Percentiles rank a stretch among this genome's conserved stretches.
These are phyloP conservation scores for Diogma glabrata DNA, from an alignment of 2,888 invertebrate genomes.

Conservation along the genomic window DNA sequence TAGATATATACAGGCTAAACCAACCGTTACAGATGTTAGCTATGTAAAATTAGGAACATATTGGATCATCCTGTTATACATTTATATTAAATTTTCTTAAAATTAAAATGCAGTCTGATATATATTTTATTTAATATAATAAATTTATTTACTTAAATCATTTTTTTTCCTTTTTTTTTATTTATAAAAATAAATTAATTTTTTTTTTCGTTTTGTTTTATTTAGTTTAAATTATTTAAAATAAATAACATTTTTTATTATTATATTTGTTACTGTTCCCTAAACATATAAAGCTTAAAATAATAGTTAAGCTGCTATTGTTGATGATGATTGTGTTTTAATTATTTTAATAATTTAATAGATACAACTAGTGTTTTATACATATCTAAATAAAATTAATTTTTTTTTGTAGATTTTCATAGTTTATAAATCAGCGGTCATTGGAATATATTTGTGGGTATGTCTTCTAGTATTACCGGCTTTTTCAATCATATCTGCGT, in stretches of 20 bases:
- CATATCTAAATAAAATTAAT: conserved; percentile 6
- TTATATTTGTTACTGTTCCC: too few relatives aligned
- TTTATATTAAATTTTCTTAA: conserved; percentile 7
- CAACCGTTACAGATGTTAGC: too few relatives aligned
- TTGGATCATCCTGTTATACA: too few relatives aligned
- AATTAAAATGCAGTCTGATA: conserved; percentile 10
- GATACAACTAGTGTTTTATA: too few relatives aligned
- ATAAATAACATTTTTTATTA: background rate
- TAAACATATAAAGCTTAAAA: conserved; percentile 3
- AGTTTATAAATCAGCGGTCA: conserved; percentile 5
- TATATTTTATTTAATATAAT: background rate
- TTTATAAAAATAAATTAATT: conserved; percentile 3
- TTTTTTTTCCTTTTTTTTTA: conserved; percentile 2
- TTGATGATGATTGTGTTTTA: too few relatives aligned
- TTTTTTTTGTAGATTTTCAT: background rate
- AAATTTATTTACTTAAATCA: conserved; percentile 1
- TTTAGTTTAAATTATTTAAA: conserved; percentile 2
- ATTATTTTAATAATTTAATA: too few relatives aligned
- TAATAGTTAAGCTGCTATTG: too few relatives aligned
- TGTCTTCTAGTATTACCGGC: too few relatives aligned
- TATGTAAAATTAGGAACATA: too few relatives aligned
- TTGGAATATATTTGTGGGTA: conserved; percentile 9
- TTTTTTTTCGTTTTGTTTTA: conserved; percentile 1
- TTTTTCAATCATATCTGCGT: too few relatives aligned
- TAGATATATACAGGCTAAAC: too few relatives aligned